These are phyloP conservation scores for Calosoma granatense DNA, from an alignment of 1,140 invertebrate genomes.

Conservation along the genomic window DNA sequence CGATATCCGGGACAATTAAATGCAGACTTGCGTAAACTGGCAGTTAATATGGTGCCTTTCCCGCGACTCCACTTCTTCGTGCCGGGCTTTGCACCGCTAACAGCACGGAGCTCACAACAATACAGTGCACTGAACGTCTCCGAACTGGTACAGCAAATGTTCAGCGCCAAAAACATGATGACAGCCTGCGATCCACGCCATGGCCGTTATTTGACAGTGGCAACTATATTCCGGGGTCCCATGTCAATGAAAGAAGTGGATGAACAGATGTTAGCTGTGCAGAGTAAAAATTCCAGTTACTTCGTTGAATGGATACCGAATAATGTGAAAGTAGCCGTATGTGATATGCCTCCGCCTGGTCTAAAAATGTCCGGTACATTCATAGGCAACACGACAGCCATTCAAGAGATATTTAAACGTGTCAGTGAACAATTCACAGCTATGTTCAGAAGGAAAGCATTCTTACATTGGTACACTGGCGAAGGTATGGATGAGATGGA, in stretches of 20 bases:
- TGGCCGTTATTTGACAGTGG: conserved; percentile 70
- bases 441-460: conserved; percentile 69
- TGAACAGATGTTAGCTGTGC: conserved; percentile 57
- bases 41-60: conserved; percentile 81
- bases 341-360: conserved; percentile 53
- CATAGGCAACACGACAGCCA: conserved; percentile 55
- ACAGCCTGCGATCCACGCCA: conserved; percentile 74
- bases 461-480: too few species aligned
- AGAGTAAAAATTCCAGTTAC: conserved; percentile 60
- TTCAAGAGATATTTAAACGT: conserved; percentile 55
- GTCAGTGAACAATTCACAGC: conserved; percentile 65
- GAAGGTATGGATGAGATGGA: conserved; percentile 78
- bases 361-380: conserved; percentile 62
- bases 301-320: too few species aligned
- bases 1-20: conserved; percentile 70
- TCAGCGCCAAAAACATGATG: too few species aligned
- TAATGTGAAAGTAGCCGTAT: conserved; percentile 52
- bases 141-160: conserved; percentile 77
- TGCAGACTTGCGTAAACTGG: conserved; percentile 73
- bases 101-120: conserved; percentile 68
- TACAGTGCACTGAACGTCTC: conserved; percentile 72
- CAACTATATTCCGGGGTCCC: conserved; percentile 62
- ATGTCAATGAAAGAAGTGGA: conserved; percentile 71
- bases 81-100: conserved; percentile 89
- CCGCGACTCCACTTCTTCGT: conserved; percentile 93